A percentile compares a stretch with the other conserved stretches of the same genome.
These are phyloP conservation scores for Micropoecilia bifurca DNA, from an alignment of 2,797 vertebrate genomes.

Conservation along the genomic window DNA sequence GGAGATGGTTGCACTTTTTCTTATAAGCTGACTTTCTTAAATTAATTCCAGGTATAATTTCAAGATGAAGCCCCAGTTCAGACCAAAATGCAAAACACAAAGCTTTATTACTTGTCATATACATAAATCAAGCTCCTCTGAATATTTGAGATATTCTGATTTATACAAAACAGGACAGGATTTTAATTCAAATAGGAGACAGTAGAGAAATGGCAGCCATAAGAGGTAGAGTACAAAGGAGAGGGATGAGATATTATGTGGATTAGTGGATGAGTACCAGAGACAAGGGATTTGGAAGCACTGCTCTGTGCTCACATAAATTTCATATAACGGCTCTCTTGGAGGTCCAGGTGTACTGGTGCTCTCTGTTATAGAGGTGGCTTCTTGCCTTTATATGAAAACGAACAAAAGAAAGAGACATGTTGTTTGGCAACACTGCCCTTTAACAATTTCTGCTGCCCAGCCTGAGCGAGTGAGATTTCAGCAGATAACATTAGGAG, in stretches of 20 bases:
- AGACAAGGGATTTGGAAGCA: background rate
- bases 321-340: background rate
- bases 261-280: background rate
- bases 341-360: background rate
- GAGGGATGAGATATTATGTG: background rate
- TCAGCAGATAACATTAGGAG: background rate
- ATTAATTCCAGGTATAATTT: constrained; percentile 48
- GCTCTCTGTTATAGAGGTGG: background rate
- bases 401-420: background rate
- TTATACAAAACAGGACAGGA: background rate
- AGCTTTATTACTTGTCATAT: constrained; percentile 45
- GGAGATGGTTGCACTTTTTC: constrained; percentile 17
- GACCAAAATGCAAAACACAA: constrained; percentile 26
- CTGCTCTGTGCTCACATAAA: background rate
- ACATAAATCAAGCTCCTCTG: constrained; percentile 21
- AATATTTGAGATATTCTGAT: background rate
- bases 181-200: background rate
- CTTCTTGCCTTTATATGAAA: no score
- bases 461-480: background rate
- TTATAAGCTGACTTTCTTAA: constrained; percentile 16
- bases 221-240: background rate
- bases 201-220: constrained; percentile 11
- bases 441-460: background rate
- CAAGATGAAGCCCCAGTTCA: constrained; percentile 7
- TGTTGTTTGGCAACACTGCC: background rate